phyloP scores from a whole-genome alignment of 2,113 vertebrate species.

The Thymallus thymallus region DNA sequence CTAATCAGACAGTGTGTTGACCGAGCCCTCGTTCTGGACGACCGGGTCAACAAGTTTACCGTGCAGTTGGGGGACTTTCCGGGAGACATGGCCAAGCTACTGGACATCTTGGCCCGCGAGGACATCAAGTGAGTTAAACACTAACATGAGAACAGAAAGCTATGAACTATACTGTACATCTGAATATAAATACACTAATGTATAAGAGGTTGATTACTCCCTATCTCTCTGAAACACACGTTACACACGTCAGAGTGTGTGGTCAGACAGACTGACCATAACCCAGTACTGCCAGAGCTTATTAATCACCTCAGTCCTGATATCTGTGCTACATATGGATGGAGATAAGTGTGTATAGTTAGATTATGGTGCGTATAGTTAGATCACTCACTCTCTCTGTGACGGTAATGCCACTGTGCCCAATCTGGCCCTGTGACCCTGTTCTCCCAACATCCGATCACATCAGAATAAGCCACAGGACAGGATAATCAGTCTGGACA shows the following conservation, averaged over 20 bases:
- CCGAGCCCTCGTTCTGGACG: conserved; percentile 80
- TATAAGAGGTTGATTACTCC: too few species aligned
- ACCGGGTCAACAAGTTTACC: conserved; percentile 80
- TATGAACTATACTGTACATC: not conserved
- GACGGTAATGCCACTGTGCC: not conserved
- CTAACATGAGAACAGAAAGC: not conserved
- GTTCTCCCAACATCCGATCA: conserved; percentile 5
- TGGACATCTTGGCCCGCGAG: conserved; percentile 83
- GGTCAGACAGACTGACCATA: not conserved
- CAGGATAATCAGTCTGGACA: not conserved
- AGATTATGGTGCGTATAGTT: not conserved
- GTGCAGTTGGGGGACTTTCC: conserved; percentile 78
- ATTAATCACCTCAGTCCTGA: not conserved
- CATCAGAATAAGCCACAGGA: conserved; percentile 1
- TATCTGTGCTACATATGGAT: not conserved
- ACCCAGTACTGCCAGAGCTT: not conserved
- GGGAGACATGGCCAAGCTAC: conserved; percentile 82
- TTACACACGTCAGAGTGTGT: not conserved
- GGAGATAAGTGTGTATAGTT: not conserved
- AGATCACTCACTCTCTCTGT: not conserved
- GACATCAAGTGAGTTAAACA: conserved; percentile 76
- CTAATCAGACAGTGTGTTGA: conserved; percentile 82
- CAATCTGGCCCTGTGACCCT: conserved; percentile 2
- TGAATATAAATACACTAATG: too few species aligned
- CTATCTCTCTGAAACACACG: too few species aligned